Conservation (phyloP, 2,797 vertebrate genomes). For the Phalanger gymnotis region DNA sequence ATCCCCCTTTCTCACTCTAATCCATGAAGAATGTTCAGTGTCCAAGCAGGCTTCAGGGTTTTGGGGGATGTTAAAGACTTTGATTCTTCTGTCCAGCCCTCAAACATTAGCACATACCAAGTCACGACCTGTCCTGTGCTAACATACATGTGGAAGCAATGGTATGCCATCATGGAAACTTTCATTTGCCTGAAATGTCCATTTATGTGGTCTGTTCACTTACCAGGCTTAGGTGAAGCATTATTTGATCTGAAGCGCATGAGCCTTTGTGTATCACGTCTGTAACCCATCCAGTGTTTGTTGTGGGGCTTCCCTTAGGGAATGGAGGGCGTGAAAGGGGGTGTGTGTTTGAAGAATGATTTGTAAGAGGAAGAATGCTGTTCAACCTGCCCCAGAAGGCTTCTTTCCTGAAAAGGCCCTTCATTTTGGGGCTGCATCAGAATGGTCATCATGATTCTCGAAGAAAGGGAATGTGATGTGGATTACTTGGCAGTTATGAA, state of each 20-base stretch:
- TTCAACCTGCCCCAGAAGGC: slow-evolving; percentile 74
- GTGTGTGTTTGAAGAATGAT: slow-evolving; percentile 69
- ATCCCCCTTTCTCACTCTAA: slow-evolving; percentile 17
- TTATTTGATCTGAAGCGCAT: neutral
- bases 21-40: slow-evolving; percentile 34
- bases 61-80: slow-evolving; percentile 41
- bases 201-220: neutral
- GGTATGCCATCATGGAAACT: slow-evolving; percentile 39
- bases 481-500: slow-evolving; percentile 49
- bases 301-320: slow-evolving; percentile 24
- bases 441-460: slow-evolving; percentile 54
- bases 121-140: slow-evolving; percentile 55
- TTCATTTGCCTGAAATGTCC: slow-evolving; percentile 69
- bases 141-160: slow-evolving; percentile 51
- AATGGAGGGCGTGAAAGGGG: slow-evolving; percentile 68
- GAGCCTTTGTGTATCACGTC: neutral
- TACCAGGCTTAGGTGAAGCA: slow-evolving; percentile 11
- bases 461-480: slow-evolving; percentile 53
- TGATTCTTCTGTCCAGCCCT: neutral
- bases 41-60: slow-evolving; percentile 42
- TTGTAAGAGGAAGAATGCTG: slow-evolving; percentile 79
- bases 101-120: slow-evolving; percentile 51
- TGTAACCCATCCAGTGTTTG: slow-evolving; percentile 42
- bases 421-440: slow-evolving; percentile 62
- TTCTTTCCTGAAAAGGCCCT: slow-evolving; percentile 58